Conservation (phyloP, 2,888 invertebrate genomes). For the Drosophila mimica region DNA sequence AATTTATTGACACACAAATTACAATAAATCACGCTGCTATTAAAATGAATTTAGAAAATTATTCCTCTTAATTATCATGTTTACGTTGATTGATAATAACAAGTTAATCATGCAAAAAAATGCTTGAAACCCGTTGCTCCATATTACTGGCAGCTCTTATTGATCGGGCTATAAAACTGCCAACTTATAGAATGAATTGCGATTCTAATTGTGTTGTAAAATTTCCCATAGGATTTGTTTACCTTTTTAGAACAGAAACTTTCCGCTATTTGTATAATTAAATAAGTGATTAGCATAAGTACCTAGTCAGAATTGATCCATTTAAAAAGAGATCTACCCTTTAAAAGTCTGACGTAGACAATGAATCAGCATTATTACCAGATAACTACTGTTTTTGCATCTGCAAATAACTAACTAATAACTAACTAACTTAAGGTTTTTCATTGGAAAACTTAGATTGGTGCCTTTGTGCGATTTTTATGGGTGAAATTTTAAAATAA, state of each 20-base stretch:
- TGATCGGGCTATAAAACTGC: background rate
- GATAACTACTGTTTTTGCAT: background rate
- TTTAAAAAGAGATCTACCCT: background rate
- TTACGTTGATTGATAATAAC: background rate
- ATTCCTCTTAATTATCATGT: background rate
- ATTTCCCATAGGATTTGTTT: conserved; percentile 23
- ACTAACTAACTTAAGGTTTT: background rate
- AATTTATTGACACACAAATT: background rate
- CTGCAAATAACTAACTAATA: background rate
- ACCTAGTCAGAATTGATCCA: background rate
- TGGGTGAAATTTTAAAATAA: background rate
- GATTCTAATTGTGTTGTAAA: conserved; percentile 9
- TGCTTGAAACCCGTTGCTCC: background rate
- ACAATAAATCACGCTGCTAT: background rate
- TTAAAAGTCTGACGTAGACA: conserved; percentile 2
- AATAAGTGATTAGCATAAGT: conserved; percentile 22
- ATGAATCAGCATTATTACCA: background rate
- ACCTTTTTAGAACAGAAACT: background rate
- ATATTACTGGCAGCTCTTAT: background rate
- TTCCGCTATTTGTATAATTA: conserved; percentile 15
- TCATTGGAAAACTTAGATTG: background rate
- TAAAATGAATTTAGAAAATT: background rate
- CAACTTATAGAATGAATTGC: background rate
- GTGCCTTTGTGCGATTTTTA: background rate
- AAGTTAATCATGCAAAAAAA: background rate